Conservation (phyloP, 2,888 invertebrate species). For the Rhodophaea formosa region DNA sequence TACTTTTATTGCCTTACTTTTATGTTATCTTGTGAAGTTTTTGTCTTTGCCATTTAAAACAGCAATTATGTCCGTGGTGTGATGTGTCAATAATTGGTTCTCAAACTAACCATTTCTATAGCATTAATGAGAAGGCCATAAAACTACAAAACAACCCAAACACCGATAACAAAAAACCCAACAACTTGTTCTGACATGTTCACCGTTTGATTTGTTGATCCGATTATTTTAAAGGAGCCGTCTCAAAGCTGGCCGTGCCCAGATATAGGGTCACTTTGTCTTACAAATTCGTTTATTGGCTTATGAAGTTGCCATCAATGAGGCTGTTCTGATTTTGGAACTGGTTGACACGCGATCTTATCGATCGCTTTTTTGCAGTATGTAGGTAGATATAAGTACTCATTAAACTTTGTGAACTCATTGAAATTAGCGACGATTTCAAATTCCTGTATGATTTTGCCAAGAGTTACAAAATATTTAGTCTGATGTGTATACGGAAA, state of each 20-base stretch:
- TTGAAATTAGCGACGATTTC: too few species aligned
- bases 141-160: conserved; percentile 68
- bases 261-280: conserved; percentile 61
- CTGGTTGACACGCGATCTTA: conserved; percentile 12
- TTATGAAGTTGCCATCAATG: conserved; percentile 45
- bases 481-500: too few species aligned
- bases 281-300: conserved; percentile 62
- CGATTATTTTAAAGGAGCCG: conserved; percentile 56
- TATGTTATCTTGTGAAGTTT: too few species aligned
- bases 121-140: conserved; percentile 70
- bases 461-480: too few species aligned
- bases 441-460: too few species aligned
- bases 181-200: conserved; percentile 75
- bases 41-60: too few species aligned
- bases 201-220: conserved; percentile 68
- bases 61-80: conserved; percentile 19
- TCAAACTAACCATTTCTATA: conserved; percentile 53
- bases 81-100: conserved; percentile 60
- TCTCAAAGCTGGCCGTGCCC: conserved; percentile 39
- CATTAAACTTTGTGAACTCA: too few species aligned
- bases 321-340: not conserved
- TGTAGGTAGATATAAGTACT: too few species aligned
- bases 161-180: conserved; percentile 59
- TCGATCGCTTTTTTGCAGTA: not conserved
- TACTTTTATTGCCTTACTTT: too few species aligned